These are phyloP conservation scores for Nasonia vitripennis DNA, from an alignment of 1,140 invertebrate species.

Conservation along the genomic window DNA sequence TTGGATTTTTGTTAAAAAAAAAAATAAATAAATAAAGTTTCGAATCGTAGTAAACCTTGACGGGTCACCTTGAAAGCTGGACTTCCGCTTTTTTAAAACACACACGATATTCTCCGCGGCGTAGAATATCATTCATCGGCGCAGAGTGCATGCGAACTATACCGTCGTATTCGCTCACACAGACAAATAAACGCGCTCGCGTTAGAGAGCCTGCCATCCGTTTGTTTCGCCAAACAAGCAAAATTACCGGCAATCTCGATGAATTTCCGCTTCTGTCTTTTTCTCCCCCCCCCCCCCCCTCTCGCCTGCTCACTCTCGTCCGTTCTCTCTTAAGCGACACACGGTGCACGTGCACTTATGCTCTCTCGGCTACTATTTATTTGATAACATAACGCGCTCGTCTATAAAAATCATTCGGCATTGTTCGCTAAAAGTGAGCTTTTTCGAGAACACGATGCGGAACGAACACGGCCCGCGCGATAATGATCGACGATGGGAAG, in stretches of 20 bases:
- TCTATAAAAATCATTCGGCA: too few relatives aligned
- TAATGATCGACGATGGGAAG: slow-evolving; percentile 35
- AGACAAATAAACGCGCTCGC: slow-evolving; percentile 19
- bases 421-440: not conserved
- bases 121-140: not conserved
- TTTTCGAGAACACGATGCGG: not conserved
- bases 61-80: not conserved
- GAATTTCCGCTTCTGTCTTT: slow-evolving; percentile 39
- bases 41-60: not conserved
- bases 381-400: not conserved
- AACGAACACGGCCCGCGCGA: not conserved
- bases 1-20: not conserved
- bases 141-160: not conserved
- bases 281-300: slow-evolving; percentile 2
- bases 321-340: not conserved
- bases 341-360: slow-evolving; percentile 31
- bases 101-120: not conserved
- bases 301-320: not conserved
- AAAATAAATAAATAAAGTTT: not conserved
- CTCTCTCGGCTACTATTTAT: not conserved
- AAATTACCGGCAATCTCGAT: slow-evolving; percentile 48
- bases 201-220: slow-evolving; percentile 18
- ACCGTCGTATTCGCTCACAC: not conserved
- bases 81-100: slow-evolving; percentile 3
- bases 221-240: slow-evolving; percentile 48